phyloP scores from a whole-genome alignment of 2,113 vertebrate genomes.

The Ctenodactylus gundi region DNA sequence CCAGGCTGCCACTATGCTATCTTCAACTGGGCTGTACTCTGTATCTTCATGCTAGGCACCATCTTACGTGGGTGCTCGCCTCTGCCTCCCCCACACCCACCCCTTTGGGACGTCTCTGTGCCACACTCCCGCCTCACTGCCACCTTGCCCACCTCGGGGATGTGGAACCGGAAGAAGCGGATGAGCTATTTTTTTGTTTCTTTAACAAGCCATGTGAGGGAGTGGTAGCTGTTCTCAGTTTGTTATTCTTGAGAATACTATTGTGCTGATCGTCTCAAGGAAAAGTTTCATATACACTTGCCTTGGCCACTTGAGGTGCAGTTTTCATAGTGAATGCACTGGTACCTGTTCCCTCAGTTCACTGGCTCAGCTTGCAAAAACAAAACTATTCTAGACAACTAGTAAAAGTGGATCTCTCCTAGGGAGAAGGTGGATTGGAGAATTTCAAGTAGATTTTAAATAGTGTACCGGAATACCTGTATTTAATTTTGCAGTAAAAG shows the following conservation, averaged over 20 bases:
- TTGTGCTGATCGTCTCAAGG: not conserved
- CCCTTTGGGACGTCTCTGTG: not conserved
- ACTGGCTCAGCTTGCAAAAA: not conserved
- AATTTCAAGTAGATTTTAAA: not conserved
- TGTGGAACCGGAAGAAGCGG: not conserved
- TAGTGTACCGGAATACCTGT: not conserved
- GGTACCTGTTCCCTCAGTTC: not conserved
- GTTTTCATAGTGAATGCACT: not conserved
- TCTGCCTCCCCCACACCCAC: too few species aligned
- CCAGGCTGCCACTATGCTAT: not conserved
- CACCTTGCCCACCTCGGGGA: not conserved
- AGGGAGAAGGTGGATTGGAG: not conserved
- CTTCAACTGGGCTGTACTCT: too few species aligned
- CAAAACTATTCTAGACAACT: not conserved
- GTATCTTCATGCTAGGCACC: too few species aligned
- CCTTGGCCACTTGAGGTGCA: not conserved
- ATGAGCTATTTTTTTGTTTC: not conserved
- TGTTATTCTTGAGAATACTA: not conserved
- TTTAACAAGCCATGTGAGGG: not conserved
- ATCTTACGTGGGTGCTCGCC: not conserved
- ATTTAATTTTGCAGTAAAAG: slow-evolving; percentile 8
- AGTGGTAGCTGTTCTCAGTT: not conserved
- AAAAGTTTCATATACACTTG: not conserved
- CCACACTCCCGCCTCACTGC: not conserved
- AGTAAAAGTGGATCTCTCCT: not conserved